Base-by-base conservation (phyloP, 2,797 vertebrate genomes). In the Pangasius mekongensis region DNA sequence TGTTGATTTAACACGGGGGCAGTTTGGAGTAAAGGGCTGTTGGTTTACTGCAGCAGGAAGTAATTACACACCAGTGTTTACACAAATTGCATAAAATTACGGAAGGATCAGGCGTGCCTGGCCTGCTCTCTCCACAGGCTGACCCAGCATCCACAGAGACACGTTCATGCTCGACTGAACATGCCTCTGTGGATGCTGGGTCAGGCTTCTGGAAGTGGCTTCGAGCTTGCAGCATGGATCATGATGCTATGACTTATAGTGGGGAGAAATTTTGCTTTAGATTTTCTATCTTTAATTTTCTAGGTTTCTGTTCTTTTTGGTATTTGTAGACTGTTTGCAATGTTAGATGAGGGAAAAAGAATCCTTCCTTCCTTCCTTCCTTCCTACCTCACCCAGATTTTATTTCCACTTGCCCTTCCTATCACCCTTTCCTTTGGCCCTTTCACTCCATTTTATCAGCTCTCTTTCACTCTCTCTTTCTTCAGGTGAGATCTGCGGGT, bases 401-500 rank as follows among this genome's bases (percentile, higher is more conserved):
- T 27, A 36, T 20, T 82, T 78, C 47, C n/a, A 24, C 54, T 54
- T 30, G 27, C 62, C 47, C 27, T 56, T 77, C 14, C 52, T 24
- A 5, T 58, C 56, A 47, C 77, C 52, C 62, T 73, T 77, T 27
- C 49, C 54, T 84, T 81, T 36, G 49, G 89, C 52, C 2, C 39
- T 9, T 47, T 56, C 20, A 13, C 22, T 85, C 27, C 18, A 56
- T 43, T 91, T 67, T 43, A 13, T 27, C 27, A 56, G 33, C 64
- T 39, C 5, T 91, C 43, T 22, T 39, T 73, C 27, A 20, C 22
- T 22, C 39, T 47, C 3, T 36, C 56, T 16, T 30, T 24, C n/a
- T 56, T 81, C 91, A 99, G 98, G 98, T 86, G 98, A 99, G 94
- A 99, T 99, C 91, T 99, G 98, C 91, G 98, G 98, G 83, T 99